These are phyloP conservation scores for Myzus persicae DNA, from an alignment of 1,140 invertebrate genomes.

Conservation along the genomic window DNA sequence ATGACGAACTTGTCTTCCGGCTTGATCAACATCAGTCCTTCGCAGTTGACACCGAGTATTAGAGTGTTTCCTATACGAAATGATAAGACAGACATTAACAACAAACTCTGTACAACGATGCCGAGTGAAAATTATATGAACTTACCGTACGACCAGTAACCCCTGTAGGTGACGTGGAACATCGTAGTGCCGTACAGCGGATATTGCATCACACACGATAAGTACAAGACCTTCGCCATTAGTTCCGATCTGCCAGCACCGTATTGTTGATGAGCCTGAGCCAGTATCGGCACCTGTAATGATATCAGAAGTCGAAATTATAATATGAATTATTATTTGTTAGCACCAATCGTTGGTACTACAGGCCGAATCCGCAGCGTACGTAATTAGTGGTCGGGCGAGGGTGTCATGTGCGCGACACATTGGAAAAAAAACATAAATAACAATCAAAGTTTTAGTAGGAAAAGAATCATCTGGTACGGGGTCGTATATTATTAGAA, in stretches of 20 bases:
- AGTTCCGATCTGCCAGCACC: conserved; percentile 88
- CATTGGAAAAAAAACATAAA: neutral
- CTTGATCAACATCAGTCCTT: conserved; percentile 88
- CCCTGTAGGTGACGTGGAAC: conserved; percentile 89
- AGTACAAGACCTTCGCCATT: conserved; percentile 91
- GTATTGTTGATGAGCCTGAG: conserved; percentile 88
- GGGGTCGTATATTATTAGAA: neutral
- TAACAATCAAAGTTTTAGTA: neutral
- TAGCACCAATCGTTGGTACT: neutral
- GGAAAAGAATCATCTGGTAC: neutral
- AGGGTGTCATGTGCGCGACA: neutral
- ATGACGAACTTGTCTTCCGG: conserved; percentile 89
- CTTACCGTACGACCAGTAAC: conserved; percentile 87
- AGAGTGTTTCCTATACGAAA: conserved; percentile 67
- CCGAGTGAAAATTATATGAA: conserved; percentile 55
- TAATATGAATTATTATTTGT: neutral
- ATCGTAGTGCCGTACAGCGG: conserved; percentile 93
- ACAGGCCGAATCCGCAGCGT: neutral
- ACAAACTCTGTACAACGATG: neutral
- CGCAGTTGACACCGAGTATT: conserved; percentile 88
- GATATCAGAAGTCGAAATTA: conserved; percentile 43
- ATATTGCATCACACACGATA: conserved; percentile 97
- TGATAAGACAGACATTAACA: neutral
- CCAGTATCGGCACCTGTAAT: conserved; percentile 78
- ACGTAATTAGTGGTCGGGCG: neutral